A percentile compares a stretch with the other conserved stretches of the same genome.
Conservation (phyloP, 1,140 invertebrate species). For the Drosophila ohnishii region DNA sequence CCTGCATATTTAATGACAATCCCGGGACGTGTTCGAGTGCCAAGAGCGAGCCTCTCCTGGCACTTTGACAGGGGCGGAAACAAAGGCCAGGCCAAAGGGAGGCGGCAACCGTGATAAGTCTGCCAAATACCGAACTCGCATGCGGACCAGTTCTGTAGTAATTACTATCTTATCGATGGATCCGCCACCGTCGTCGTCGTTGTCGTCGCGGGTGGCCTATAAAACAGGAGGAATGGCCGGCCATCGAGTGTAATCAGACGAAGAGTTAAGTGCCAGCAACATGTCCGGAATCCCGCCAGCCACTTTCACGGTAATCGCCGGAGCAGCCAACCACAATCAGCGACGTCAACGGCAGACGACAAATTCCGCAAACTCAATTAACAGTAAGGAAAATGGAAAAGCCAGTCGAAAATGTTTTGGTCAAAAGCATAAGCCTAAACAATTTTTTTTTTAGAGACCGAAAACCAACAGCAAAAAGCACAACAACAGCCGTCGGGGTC, state of each 20-base stretch:
- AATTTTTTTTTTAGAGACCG: constrained; percentile 4
- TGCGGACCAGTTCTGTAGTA: constrained; percentile 31
- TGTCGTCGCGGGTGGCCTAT: constrained; percentile 42
- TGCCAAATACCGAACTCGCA: constrained; percentile 37
- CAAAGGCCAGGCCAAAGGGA: constrained; percentile 20
- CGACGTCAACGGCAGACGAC: constrained; percentile 17
- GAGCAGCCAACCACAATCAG: constrained; percentile 31
- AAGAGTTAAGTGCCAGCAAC: constrained; percentile 54
- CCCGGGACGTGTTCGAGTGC: constrained; percentile 75
- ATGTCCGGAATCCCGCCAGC: constrained; percentile 59
- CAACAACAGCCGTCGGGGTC: constrained; percentile 18
- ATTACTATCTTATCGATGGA: constrained; percentile 69
- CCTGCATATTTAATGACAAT: constrained; percentile 82
- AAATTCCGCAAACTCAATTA: constrained; percentile 10
- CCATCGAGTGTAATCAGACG: constrained; percentile 17
- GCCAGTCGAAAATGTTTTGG: neutral
- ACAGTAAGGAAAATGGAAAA: constrained; percentile 13
- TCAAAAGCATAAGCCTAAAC: constrained; percentile 24
- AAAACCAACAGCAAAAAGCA: neutral
- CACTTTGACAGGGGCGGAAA: constrained; percentile 26
- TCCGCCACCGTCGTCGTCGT: neutral
- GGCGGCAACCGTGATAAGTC: constrained; percentile 15
- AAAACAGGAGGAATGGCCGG: constrained; percentile 51
- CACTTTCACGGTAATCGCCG: constrained; percentile 60
- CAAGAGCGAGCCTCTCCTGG: constrained; percentile 50